Evolutionary conservation across 2,113 vertebrate species (phyloP).

Genomic region (Alces alces): DNA sequence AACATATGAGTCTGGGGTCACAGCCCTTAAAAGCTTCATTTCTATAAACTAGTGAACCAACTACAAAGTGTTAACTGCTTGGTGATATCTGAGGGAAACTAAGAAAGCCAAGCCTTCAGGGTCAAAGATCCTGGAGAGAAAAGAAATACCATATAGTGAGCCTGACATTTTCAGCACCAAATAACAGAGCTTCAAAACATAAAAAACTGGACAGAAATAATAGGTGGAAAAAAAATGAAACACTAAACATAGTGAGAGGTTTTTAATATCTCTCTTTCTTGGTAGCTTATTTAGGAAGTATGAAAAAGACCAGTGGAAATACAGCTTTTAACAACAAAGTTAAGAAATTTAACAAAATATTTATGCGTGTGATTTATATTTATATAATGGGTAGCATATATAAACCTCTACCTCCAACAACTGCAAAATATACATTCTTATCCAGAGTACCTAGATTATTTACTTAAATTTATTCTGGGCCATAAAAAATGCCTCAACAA

Average conservation of each 20-base stretch:
- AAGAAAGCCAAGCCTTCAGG: not conserved
- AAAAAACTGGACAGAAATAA: not conserved
- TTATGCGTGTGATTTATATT: not conserved
- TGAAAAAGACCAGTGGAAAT: not conserved
- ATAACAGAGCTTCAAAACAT: not conserved
- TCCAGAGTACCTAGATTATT: not conserved
- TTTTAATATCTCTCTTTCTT: not conserved
- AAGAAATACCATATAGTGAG: not conserved
- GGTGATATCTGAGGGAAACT: not conserved
- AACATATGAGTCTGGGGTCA: not conserved
- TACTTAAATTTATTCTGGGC: constrained; percentile 18
- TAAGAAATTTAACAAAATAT: not conserved
- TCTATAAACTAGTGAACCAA: not conserved
- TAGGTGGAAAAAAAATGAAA: not conserved
- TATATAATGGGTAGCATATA: not conserved
- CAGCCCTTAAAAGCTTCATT: not conserved
- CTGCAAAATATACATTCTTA: not conserved
- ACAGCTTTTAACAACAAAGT: not conserved
- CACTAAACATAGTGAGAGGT: not conserved
- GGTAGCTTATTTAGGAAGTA: not conserved
- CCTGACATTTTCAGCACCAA: not conserved
- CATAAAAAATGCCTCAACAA: constrained; percentile 11
- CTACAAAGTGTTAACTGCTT: not conserved
- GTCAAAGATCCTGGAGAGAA: not conserved
- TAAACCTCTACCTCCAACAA: not conserved